These are phyloP conservation scores for rabbit (Oryctolagus cuniculus) DNA, from an alignment of 2,113 vertebrate species.

Conservation along the genomic window mOryCun1.1 NC_091440.1:11348501-11349000, in stretches of 20 bases:
- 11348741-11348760: not conserved
- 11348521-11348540: too few relatives aligned
- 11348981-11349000: not conserved
- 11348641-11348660: not conserved
- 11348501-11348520: not conserved
- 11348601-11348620: not conserved
- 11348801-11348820: not conserved
- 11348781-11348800: not conserved
- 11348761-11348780: not conserved
- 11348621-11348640: not conserved
- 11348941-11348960: conserved; percentile 35
- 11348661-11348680: not conserved
- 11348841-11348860: conserved; percentile 35
- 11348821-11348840: not conserved
- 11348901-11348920: conserved; percentile 50
- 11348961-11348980: conserved; percentile 40
- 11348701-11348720: not conserved
- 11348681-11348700: not conserved
- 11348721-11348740: not conserved
- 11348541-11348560: not conserved
- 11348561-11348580: too few relatives aligned
- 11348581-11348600: too few relatives aligned
- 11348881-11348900: conserved; percentile 22
- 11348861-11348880: not conserved
- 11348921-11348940: not conserved